Evolutionary conservation across 2,113 vertebrate species (phyloP).

Genomic region (Pseudorectes ferrugineus): DNA sequence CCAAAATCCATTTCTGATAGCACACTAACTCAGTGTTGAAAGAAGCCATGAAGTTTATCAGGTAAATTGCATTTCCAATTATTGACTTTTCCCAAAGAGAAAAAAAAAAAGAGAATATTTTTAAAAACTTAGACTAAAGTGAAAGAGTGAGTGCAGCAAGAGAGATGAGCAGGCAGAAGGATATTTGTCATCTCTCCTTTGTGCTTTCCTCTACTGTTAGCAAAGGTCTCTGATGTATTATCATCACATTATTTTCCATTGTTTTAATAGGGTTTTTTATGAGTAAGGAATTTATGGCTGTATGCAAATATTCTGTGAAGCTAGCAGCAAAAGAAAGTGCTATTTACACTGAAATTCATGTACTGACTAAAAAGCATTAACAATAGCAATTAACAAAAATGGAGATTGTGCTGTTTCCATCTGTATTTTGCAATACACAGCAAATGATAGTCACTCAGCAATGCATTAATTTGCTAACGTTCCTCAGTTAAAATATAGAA

Average conservation of each 20-base stretch:
- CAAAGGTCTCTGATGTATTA: constrained; percentile 13
- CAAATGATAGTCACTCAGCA: neutral
- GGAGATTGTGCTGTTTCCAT: neutral
- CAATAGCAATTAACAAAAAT: constrained; percentile 33
- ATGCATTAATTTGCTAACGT: neutral
- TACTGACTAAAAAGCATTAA: constrained; percentile 40
- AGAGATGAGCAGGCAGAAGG: neutral
- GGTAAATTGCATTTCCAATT: neutral
- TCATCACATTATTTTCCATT: neutral
- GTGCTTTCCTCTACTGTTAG: neutral
- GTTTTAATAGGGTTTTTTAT: constrained; percentile 8
- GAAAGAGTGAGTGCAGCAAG: neutral
- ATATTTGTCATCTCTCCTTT: neutral
- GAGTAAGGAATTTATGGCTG: constrained; percentile 5
- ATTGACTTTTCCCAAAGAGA: neutral
- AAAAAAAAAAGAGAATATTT: neutral
- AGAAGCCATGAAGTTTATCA: neutral
- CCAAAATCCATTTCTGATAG: neutral
- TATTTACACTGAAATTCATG: constrained; percentile 42
- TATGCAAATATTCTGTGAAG: constrained; percentile 26
- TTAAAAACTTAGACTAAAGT: neutral
- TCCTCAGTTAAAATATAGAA: neutral
- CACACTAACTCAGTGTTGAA: neutral
- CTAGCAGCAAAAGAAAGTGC: constrained; percentile 10
- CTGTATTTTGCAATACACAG: constrained; percentile 18